Evolutionary conservation across 2,888 invertebrate genomes (phyloP), one percentile per base, ranked within the genome.

Genomic region (Bruchidius siliquastri): DNA sequence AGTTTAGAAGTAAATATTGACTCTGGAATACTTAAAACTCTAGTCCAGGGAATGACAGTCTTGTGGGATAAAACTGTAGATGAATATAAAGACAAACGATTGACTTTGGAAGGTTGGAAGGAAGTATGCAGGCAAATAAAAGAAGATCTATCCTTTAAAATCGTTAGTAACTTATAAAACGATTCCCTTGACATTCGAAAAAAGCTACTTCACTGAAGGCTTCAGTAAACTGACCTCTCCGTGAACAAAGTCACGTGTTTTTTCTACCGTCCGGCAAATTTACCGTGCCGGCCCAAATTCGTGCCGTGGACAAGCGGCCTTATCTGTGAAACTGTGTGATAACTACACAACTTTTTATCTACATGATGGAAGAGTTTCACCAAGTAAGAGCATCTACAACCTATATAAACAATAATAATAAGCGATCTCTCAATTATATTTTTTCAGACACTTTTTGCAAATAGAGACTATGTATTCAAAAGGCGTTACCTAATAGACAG

Each of bases 401-500:
- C n/a, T 26, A 26, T 26, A 4, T 26, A 4, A 26, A 26, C 3
- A 8, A 8, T 26, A 4, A 26, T 26, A 4, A 26, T 26, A 2
- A 26, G 26, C 3, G 8, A 26, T 8, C 26, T 26, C 26, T 4
- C 26, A 26, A 2, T 26, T 13, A 13, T 49, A 1, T 67, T 49
- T 71, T 88, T 88, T 67, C 87, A 94, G 94, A 90, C 91, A 81
- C 86, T 96, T 77, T 96, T 96, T 85, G 90, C 93, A 4, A 96
- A 96, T 84, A 90, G 96, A 75, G 96, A 96, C 84, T 96, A 96
- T 84, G 94, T 96, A 0, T 96, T 93, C 84, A 91, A 93, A 76
- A 88, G 96, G 0, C 89, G 94, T 0, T 92, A 91, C 83, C 79
- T 88, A 13, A 85, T 91, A 21, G 90, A 92, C 80, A 84, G 87